Percentiles rank a stretch among this genome's conserved stretches.
phyloP scores from a whole-genome alignment of 2,797 vertebrate genomes.

The Distichodus sexfasciatus region DNA sequence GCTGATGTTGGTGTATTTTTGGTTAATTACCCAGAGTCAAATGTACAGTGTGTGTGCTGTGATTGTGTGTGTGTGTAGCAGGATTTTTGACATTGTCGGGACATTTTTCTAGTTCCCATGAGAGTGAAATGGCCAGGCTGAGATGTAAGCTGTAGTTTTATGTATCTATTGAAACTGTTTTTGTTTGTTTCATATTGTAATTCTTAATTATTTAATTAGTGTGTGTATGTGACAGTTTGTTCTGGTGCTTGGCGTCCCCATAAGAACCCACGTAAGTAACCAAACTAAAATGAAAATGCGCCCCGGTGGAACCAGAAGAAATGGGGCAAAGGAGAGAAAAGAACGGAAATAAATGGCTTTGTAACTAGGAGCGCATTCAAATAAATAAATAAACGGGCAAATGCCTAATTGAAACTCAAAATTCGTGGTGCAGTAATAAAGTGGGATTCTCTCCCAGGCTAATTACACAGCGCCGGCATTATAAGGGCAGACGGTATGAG shows the following conservation, averaged over 20 bases:
- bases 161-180: too few relatives aligned
- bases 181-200: too few relatives aligned
- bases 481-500: not conserved
- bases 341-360: constrained; percentile 10
- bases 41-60: not conserved
- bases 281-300: not conserved
- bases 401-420: constrained; percentile 31
- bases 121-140: too few relatives aligned
- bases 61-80: not conserved
- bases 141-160: too few relatives aligned
- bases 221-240: too few relatives aligned
- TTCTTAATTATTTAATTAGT: too few relatives aligned
- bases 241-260: too few relatives aligned
- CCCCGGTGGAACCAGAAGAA: not conserved
- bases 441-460: constrained; percentile 24
- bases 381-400: constrained; percentile 5
- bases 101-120: too few relatives aligned
- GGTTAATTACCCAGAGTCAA: too few relatives aligned
- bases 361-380: not conserved
- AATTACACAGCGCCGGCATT: constrained; percentile 38
- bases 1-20: too few relatives aligned
- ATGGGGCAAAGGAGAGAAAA: too few relatives aligned
- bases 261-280: not conserved
- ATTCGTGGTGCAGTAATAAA: constrained; percentile 38
- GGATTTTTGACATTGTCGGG: too few relatives aligned